phyloP scores from a whole-genome alignment of 2,113 vertebrate genomes.

The Motacilla alba region DNA sequence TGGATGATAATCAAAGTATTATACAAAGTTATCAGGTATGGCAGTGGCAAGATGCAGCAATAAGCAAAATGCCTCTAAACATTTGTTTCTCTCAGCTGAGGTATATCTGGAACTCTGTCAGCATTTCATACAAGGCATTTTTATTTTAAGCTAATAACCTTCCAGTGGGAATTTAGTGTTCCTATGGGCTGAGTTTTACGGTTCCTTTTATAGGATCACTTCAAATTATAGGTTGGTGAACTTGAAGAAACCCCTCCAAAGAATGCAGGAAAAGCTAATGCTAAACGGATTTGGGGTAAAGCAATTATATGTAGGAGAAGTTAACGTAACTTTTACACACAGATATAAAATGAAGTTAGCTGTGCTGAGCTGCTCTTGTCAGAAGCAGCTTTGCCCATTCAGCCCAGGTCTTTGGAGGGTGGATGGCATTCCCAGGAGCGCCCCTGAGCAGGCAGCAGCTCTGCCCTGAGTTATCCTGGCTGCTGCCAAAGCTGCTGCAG shows the following conservation, averaged over 20 bases:
- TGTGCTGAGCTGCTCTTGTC: not conserved
- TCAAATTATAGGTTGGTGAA: slow-evolving; percentile 76
- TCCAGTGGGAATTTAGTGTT: slow-evolving; percentile 66
- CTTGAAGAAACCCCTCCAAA: slow-evolving; percentile 71
- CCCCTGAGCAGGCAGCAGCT: not conserved
- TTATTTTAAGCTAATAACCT: slow-evolving; percentile 74
- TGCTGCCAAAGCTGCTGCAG: not conserved
- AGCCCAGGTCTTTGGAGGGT: not conserved
- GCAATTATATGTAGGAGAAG: not conserved
- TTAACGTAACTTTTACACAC: not conserved
- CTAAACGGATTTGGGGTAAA: slow-evolving; percentile 29
- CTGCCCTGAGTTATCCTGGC: not conserved
- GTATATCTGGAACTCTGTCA: slow-evolving; percentile 24
- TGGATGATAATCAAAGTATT: not conserved
- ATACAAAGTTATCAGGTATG: not conserved
- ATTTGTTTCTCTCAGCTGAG: not conserved
- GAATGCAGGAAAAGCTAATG: slow-evolving; percentile 63
- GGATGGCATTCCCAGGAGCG: fast-evolving
- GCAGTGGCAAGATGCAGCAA: not conserved
- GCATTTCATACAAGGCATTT: slow-evolving; percentile 63
- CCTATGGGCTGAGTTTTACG: slow-evolving; percentile 70
- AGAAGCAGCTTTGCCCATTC: not conserved
- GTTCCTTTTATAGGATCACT: slow-evolving; percentile 69
- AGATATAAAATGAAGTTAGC: slow-evolving; percentile 9
- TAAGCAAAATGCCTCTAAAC: not conserved